Evolutionary conservation across 2,113 vertebrate genomes (phyloP), one percentile per base, ranked within the genome.

Genomic region (Crotalus tigris): DNA sequence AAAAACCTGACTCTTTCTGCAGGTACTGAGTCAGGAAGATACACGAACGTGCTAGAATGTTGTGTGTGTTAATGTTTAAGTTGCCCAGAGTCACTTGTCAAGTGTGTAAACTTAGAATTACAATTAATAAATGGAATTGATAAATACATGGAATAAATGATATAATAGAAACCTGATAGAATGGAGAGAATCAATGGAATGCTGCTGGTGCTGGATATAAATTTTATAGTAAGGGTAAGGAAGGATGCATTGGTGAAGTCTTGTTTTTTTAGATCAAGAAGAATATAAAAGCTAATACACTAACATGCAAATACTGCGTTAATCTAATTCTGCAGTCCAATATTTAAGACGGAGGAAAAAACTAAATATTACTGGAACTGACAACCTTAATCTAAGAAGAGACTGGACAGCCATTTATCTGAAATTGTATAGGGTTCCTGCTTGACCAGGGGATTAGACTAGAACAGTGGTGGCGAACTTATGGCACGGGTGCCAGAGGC

Each of bases 321-420:
- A 93, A 91, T 87, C 92, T 96, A 95, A 95, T 94, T 96, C 95
- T 95, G 15, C 75, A 94, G 54, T 85, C 94, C 87, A 90, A 15
- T 93, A 95, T 95, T 91, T 91, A 94, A 92, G 93, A 93, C 0
- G 24, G 21, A 29, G 1, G 33, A 93, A 92, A 95, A 93, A 95
- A 92, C 94, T 94, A 89, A 89, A 75, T 0, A 0, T 93, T 94
- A 92, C 49, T 91, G 88, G 92, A 94, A 49, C 61, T 95, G 96
- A 91, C 91, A 44, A 81, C 19, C 33, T 39, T 81, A 81, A 94
- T 89, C 94, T 91, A 93, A 94, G 64, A 69, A 69, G 29, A 33
- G 64, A 69, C 29, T 33, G 26, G 29, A n/a, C 4, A 64, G 61
- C 11, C 11, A 4, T 64, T 64, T 64, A 29, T 64, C 29, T 64